These are phyloP conservation scores for Microcebus griseorufus DNA, from an alignment of 2,113 vertebrate genomes.

Conservation along the genomic window DNA sequence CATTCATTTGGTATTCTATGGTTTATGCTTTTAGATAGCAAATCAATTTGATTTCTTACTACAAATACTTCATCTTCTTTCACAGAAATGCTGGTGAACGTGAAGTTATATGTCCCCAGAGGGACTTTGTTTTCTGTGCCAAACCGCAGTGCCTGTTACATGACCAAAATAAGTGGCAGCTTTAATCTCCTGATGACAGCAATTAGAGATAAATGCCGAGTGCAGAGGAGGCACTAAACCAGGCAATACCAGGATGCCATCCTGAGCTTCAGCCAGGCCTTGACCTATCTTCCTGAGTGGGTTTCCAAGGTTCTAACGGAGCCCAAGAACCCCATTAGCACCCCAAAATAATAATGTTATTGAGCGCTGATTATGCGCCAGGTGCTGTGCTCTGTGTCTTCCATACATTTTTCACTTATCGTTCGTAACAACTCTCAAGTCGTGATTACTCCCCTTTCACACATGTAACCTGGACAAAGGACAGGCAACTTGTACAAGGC, in stretches of 20 bases:
- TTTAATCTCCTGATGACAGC: conserved; percentile 31
- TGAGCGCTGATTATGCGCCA: background rate
- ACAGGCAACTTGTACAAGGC: background rate
- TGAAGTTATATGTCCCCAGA: conserved; percentile 24
- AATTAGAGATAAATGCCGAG: background rate
- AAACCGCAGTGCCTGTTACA: conserved; percentile 25
- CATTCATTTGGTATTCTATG: background rate
- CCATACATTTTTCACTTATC: background rate
- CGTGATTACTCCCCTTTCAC: background rate
- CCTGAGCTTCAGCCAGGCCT: background rate
- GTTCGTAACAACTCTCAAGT: background rate
- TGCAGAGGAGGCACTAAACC: background rate
- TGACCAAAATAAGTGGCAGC: background rate
- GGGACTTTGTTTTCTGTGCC: conserved; percentile 13
- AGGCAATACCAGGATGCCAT: background rate
- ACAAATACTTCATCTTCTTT: conserved; percentile 35
- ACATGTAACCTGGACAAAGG: background rate
- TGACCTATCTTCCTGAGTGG: background rate
- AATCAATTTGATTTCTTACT: conserved; percentile 22
- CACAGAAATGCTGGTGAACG: background rate
- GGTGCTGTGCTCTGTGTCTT: background rate
- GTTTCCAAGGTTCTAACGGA: background rate
- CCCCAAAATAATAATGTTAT: too few species aligned
- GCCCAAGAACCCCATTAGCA: background rate
- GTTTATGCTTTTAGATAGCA: background rate